phyloP scores from a whole-genome alignment of 2,888 invertebrate species.

The Acrobeloides nanus region DNA sequence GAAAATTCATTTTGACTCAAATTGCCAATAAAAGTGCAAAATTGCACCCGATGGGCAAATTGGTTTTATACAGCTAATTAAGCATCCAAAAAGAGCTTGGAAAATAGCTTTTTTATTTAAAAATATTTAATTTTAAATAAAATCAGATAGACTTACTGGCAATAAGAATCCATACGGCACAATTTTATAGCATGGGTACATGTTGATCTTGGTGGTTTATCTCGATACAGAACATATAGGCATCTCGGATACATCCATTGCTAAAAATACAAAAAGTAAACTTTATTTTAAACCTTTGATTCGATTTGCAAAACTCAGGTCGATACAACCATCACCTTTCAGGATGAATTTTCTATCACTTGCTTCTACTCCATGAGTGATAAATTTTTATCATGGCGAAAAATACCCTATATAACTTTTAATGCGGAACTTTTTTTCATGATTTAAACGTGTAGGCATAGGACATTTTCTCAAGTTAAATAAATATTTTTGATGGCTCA shows the following conservation, averaged over 20 bases:
- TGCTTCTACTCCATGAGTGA: too few relatives aligned
- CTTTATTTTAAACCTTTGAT: background rate
- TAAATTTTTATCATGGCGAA: conserved; percentile 8
- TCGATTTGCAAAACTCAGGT: background rate
- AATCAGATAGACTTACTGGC: conserved; percentile 20
- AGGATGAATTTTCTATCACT: too few relatives aligned
- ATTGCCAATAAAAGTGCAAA: too few relatives aligned
- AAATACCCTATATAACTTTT: conserved; percentile 11
- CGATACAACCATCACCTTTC: too few relatives aligned
- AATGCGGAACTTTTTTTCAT: conserved; percentile 7
- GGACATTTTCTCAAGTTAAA: too few relatives aligned
- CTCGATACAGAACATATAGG: conserved; percentile 27
- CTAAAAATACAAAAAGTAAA: conserved; percentile 21
- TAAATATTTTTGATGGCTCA: too few relatives aligned
- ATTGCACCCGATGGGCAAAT: too few relatives aligned
- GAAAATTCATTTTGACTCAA: too few relatives aligned
- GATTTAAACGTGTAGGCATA: conserved; percentile 1
- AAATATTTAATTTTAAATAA: background rate
- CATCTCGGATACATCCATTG: conserved; percentile 44
- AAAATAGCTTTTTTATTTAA: too few relatives aligned
- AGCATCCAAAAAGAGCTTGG: too few relatives aligned
- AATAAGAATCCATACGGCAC: conserved; percentile 34
- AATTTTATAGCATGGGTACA: conserved; percentile 32
- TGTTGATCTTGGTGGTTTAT: conserved; percentile 16
- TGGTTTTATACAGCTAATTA: too few relatives aligned